phyloP scores from a whole-genome alignment of 2,797 vertebrate species.

The Lagocephalus sceleratus region DNA sequence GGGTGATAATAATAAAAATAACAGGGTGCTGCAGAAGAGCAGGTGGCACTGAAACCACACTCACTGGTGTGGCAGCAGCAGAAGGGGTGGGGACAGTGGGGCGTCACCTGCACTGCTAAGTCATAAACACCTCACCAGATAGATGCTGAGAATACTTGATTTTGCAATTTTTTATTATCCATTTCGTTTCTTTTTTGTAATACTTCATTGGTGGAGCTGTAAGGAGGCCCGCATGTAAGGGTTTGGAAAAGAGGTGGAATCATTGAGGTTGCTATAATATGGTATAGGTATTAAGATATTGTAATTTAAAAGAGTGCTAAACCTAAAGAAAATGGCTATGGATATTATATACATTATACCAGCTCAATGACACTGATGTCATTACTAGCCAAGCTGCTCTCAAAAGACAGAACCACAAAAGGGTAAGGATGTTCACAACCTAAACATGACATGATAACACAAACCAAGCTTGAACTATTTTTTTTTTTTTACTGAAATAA shows the following conservation, averaged over 20 bases:
- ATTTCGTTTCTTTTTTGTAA: constrained; percentile 86
- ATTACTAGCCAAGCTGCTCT: constrained; percentile 69
- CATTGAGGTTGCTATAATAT: constrained; percentile 66
- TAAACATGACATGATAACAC: constrained; percentile 73
- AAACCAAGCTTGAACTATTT: constrained; percentile 54
- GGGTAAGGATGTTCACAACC: constrained; percentile 65
- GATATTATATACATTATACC: constrained; percentile 73
- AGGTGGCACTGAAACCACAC: constrained; percentile 26
- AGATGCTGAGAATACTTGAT: constrained; percentile 80
- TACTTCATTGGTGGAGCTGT: constrained; percentile 76
- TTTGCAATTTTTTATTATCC: constrained; percentile 86
- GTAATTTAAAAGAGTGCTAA: constrained; percentile 66
- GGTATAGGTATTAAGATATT: constrained; percentile 81
- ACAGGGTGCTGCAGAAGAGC: constrained; percentile 59
- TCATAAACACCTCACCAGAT: constrained; percentile 77
- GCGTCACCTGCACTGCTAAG: constrained; percentile 80
- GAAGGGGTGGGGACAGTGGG: constrained; percentile 3
- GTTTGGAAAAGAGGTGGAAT: constrained; percentile 41
- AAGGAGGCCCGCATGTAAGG: constrained; percentile 52
- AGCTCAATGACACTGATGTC: constrained; percentile 61
- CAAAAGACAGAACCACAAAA: constrained; percentile 75
- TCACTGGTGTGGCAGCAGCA: not conserved
- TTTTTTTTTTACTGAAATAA: constrained; percentile 69
- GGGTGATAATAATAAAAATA: constrained; percentile 77
- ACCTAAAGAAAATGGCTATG: too few relatives aligned